These are phyloP conservation scores for Sinotaia quadrata DNA, from an alignment of 2,888 invertebrate genomes.

Conservation along the genomic window DNA sequence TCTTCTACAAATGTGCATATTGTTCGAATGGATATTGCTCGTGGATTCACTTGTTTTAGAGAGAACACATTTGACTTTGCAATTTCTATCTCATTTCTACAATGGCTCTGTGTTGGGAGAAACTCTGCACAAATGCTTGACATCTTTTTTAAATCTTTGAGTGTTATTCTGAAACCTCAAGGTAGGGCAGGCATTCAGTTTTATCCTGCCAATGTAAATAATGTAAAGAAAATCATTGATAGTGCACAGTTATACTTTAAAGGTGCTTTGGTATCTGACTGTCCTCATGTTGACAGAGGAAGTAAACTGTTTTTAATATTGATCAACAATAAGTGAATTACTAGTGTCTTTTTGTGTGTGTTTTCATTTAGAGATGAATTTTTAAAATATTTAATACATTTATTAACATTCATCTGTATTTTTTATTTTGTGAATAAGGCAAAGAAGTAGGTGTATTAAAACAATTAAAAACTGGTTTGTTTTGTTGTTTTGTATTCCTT, in stretches of 20 bases:
- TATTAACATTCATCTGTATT: too few species aligned
- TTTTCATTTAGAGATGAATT: too few species aligned
- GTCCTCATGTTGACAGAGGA: constrained; percentile 38
- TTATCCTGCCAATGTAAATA: constrained; percentile 34
- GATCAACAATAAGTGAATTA: constrained; percentile 16
- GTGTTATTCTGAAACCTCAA: constrained; percentile 25
- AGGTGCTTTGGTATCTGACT: constrained; percentile 38
- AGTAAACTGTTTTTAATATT: constrained; percentile 41
- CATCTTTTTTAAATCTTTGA: constrained; percentile 35
- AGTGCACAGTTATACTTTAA: constrained; percentile 31
- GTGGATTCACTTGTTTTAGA: constrained; percentile 37
- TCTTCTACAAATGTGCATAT: constrained; percentile 23
- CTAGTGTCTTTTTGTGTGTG: neutral
- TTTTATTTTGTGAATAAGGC: too few species aligned
- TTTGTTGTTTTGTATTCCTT: too few species aligned
- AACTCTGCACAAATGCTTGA: constrained; percentile 16
- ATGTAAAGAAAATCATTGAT: constrained; percentile 30
- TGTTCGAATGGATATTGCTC: constrained; percentile 29
- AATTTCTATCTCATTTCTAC: constrained; percentile 40
- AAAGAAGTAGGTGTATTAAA: too few species aligned
- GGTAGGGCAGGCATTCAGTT: constrained; percentile 40
- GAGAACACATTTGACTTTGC: constrained; percentile 33
- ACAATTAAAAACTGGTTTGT: too few species aligned
- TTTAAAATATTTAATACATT: too few species aligned
- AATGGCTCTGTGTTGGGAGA: constrained; percentile 38